A percentile compares a stretch with the other conserved stretches of the same genome.
Evolutionary conservation across 1,140 invertebrate species (phyloP).

Genomic region (Thaumetopoea pityocampa): DNA sequence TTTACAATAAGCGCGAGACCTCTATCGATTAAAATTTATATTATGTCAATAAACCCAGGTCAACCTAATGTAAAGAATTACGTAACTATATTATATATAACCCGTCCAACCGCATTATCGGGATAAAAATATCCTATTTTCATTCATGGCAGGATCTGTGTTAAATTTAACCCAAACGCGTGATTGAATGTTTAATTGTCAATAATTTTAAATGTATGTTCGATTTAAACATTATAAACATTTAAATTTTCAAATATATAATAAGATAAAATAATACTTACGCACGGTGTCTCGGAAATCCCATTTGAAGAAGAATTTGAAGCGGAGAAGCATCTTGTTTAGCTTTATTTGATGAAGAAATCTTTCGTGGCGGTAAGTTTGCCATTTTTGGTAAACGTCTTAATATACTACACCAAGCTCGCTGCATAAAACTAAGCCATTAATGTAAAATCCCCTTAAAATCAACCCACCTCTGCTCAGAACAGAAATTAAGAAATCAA

Average conservation of each 20-base stretch:
- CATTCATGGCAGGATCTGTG: too few relatives aligned
- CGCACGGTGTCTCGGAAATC: slow-evolving; percentile 91
- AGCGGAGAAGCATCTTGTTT: slow-evolving; percentile 85
- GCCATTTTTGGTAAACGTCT: slow-evolving; percentile 34
- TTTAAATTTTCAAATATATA: slow-evolving; percentile 12
- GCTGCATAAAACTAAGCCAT: slow-evolving; percentile 22
- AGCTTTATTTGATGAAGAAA: slow-evolving; percentile 77
- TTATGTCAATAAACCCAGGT: too few relatives aligned
- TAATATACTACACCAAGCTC: slow-evolving; percentile 14
- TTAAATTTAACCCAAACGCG: too few relatives aligned
- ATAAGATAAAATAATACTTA: slow-evolving; percentile 62
- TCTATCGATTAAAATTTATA: too few relatives aligned
- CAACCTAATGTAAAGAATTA: too few relatives aligned
- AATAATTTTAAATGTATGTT: not conserved
- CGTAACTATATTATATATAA: too few relatives aligned
- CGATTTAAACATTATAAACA: not conserved
- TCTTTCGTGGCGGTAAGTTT: slow-evolving; percentile 53
- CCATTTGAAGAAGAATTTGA: slow-evolving; percentile 90
- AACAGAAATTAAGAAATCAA: too few relatives aligned
- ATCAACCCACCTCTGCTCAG: too few relatives aligned
- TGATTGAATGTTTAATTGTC: slow-evolving; percentile 30
- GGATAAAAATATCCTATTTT: too few relatives aligned
- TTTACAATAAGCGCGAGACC: too few relatives aligned
- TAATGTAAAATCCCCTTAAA: slow-evolving; percentile 1
- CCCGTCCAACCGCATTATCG: too few relatives aligned